Base-by-base conservation (phyloP, 2,888 invertebrate genomes). In the Brachyptera risi region DNA sequence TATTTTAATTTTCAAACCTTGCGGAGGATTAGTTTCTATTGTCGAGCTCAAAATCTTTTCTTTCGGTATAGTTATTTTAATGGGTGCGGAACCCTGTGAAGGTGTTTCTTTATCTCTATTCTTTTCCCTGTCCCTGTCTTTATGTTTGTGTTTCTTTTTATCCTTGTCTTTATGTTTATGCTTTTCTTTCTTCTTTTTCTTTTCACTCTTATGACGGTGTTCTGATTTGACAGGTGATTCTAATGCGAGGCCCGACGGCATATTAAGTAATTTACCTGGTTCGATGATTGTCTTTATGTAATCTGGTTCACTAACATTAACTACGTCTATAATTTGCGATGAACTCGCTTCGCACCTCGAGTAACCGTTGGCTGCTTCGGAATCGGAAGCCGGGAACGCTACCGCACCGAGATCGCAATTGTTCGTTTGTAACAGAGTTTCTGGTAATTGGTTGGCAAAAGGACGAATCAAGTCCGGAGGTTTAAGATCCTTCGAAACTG, bases 131-230 rank as follows among this genome's bases (percentile, higher is more conserved):
- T 64, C 61, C 42, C 66, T 67, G 11, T 67, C 67, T 44, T 66
- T 67, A 37, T 65, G 59, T 54, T 63, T 67, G 24, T 67, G 62
- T 60, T 67, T 65, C 38, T 65, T 65, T 50, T 65, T 66, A 27
- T 64, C 63, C 37, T 64, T 63, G 37, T 67, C 62, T 49, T 66
- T 88, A 71, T 89, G 86, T 77, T 88, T 89, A 70, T 88, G 87
- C 73, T 88, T 89, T 68, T 88, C 88, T 70, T 88, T 88, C 71
- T 88, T 87, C 68, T 84, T 84, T 73, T 88, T 89, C 74, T 87
- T 89, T 68, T 89, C 88, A 70, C 80, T 73, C 57, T 73, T 75
- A 40, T 74, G 73, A 37, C 73, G 73, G 31, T 74, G 73, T 23
- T 73, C 73, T 23, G 62, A 67, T 5, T 69, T 54, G 37, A 17